These are phyloP conservation scores for Eupithecia dodoneata DNA, from an alignment of 2,888 invertebrate species.

Conservation along the genomic window DNA sequence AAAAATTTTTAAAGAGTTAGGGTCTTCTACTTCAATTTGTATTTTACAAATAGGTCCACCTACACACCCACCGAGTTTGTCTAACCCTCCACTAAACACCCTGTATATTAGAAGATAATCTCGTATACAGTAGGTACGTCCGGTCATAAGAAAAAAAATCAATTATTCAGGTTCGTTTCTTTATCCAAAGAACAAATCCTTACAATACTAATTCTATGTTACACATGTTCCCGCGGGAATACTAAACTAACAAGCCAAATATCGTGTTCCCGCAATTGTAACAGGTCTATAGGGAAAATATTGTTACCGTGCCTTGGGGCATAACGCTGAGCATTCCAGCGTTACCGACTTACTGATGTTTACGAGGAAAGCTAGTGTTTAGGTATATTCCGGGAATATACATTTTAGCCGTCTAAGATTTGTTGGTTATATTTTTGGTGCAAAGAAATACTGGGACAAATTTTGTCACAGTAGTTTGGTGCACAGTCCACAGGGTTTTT, in stretches of 20 bases:
- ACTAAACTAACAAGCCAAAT: slow-evolving; percentile 7
- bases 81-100: no score
- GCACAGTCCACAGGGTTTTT: no score
- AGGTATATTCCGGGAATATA: background rate
- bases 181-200: background rate
- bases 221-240: background rate
- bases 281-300: slow-evolving; percentile 18
- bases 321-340: background rate
- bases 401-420: no score
- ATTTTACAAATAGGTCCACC: no score
- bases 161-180: background rate
- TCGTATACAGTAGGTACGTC: no score
- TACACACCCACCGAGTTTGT: no score
- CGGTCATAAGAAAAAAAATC: no score
- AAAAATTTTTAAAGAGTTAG: no score
- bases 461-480: no score
- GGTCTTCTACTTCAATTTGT: no score
- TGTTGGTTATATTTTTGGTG: background rate
- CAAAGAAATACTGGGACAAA: background rate
- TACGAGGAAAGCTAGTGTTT: background rate
- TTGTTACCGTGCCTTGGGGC: slow-evolving; percentile 4
- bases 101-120: no score
- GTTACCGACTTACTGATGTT: background rate
- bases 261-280: slow-evolving; percentile 19
- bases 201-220: background rate